Percentiles rank a stretch among this genome's conserved stretches.
These are phyloP conservation scores for Cephus cinctus DNA, from an alignment of 1,140 invertebrate genomes.

Conservation along the genomic window DNA sequence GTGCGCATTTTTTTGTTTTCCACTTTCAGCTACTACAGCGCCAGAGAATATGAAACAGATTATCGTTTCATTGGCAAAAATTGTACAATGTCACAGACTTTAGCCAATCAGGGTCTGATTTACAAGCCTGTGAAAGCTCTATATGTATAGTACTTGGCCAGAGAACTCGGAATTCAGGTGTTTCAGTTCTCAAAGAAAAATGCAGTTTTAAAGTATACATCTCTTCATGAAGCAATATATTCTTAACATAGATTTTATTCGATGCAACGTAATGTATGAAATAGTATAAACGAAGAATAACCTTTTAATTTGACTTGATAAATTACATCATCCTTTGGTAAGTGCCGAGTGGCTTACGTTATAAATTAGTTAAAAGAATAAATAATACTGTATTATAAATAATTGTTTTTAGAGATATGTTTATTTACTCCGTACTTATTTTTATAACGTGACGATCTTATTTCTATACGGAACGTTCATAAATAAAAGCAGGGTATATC, in stretches of 20 bases:
- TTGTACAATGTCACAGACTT: not conserved
- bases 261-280: not conserved
- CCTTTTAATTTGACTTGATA: no score
- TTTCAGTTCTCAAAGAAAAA: slow-evolving; percentile 15
- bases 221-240: not conserved
- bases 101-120: not conserved
- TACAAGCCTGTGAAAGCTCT: no score
- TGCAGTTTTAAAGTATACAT: not conserved
- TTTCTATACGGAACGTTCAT: no score
- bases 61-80: not conserved
- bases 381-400: not conserved
- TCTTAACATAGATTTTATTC: not conserved
- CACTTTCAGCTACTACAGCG: not conserved
- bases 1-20: not conserved
- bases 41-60: not conserved
- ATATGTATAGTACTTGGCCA: no score
- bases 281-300: not conserved
- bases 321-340: not conserved
- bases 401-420: no score
- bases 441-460: no score
- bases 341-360: not conserved
- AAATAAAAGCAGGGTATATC: no score
- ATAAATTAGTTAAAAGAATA: not conserved
- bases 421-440: no score
- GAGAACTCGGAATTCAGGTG: slow-evolving; percentile 22